Evolutionary conservation across 2,113 vertebrate genomes (phyloP).

Genomic region (Fregata magnificens): DNA sequence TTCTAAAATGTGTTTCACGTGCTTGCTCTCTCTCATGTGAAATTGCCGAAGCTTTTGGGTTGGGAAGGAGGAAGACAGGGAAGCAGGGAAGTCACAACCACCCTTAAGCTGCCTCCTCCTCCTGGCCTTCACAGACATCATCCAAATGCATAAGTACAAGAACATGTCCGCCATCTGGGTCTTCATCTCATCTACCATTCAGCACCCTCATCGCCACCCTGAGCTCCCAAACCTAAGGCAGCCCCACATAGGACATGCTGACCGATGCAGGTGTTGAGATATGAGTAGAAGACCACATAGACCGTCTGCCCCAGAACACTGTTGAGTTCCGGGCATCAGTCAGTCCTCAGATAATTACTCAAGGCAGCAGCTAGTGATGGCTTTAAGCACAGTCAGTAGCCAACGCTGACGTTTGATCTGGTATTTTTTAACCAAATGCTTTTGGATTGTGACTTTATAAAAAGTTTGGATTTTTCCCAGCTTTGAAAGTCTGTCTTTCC

Average conservation of each 20-base stretch:
- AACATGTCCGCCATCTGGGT: not conserved
- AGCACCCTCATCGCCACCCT: not conserved
- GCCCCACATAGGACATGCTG: not conserved
- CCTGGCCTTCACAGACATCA: not conserved
- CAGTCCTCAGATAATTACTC: not conserved
- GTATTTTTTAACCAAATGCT: not conserved
- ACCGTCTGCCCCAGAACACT: not conserved
- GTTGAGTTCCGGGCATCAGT: not conserved
- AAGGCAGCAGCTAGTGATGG: not conserved
- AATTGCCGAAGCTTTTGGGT: not conserved
- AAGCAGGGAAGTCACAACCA: not conserved
- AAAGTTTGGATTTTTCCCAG: not conserved
- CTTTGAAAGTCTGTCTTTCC: not conserved
- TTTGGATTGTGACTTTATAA: not conserved
- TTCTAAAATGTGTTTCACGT: not conserved
- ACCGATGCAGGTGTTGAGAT: not conserved
- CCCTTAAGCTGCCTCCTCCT: not conserved
- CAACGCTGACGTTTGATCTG: not conserved
- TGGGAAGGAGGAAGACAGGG: not conserved
- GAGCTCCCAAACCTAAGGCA: not conserved
- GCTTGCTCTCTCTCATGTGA: not conserved
- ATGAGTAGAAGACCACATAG: not conserved
- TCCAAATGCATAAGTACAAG: accelerated
- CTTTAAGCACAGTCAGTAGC: not conserved
- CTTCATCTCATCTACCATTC: not conserved